Evolutionary conservation across 2,797 vertebrate genomes (phyloP).

Genomic region (Uromys caudimaculatus): DNA sequence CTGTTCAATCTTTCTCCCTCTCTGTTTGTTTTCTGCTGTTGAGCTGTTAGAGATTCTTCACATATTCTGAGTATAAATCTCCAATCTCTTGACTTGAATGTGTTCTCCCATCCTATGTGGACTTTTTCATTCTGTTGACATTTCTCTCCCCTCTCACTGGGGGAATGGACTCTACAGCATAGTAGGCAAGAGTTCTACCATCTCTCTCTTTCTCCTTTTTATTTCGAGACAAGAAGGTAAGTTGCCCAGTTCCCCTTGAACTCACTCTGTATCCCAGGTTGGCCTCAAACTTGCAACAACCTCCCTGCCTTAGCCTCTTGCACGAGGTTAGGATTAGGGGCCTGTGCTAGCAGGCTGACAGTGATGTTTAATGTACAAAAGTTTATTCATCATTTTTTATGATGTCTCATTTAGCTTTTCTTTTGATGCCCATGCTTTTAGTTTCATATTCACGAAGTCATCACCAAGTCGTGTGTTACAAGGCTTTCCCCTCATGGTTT

Average conservation of each 20-base stretch:
- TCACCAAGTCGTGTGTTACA: neutral
- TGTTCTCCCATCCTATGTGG: neutral
- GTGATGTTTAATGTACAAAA: neutral
- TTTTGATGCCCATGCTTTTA: conserved; percentile 25
- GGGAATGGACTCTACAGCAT: neutral
- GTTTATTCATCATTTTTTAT: conserved; percentile 38
- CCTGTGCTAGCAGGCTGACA: neutral
- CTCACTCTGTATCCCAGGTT: neutral
- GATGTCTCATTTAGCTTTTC: neutral
- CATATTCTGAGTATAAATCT: neutral
- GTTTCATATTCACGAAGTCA: neutral
- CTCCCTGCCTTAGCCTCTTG: neutral
- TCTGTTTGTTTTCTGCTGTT: conserved; percentile 22
- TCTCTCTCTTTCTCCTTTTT: neutral
- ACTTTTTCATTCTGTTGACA: neutral
- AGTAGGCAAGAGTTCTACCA: neutral
- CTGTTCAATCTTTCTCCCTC: neutral
- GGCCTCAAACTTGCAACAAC: neutral
- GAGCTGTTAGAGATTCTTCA: neutral
- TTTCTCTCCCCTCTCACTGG: neutral
- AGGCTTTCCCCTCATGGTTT: neutral
- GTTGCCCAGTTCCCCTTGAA: neutral
- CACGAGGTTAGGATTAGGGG: neutral
- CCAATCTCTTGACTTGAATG: neutral
- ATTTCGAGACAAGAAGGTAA: neutral